Percentiles rank a stretch among this genome's conserved stretches.
Conservation (phyloP, 2,888 invertebrate genomes). For the Trichogramma evanescens region DNA sequence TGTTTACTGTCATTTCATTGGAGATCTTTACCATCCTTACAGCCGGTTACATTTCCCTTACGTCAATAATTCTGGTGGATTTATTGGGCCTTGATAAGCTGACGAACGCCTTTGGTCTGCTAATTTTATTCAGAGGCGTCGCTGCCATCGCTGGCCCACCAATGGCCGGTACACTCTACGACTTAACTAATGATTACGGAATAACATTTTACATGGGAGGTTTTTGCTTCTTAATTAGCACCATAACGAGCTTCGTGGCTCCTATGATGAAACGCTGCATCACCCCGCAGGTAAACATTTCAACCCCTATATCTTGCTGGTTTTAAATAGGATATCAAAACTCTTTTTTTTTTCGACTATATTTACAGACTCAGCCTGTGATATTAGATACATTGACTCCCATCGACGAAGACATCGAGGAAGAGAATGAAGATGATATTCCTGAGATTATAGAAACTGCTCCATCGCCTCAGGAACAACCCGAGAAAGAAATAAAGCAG, state of each 20-base stretch:
- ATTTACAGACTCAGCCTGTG: slow-evolving; percentile 54
- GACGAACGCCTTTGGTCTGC: slow-evolving; percentile 93
- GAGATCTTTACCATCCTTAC: slow-evolving; percentile 26
- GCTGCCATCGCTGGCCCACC: slow-evolving; percentile 85
- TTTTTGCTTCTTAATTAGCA: slow-evolving; percentile 76
- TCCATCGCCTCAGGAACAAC: slow-evolving; percentile 46
- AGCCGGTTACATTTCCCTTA: slow-evolving; percentile 96
- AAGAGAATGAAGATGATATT: slow-evolving; percentile 65
- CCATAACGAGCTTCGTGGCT: slow-evolving; percentile 76
- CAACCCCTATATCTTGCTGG: background rate
- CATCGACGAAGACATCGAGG: slow-evolving; percentile 68
- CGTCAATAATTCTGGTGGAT: slow-evolving; percentile 95
- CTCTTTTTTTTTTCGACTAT: background rate
- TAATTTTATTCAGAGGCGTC: slow-evolving; percentile 91
- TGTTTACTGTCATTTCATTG: background rate
- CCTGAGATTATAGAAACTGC: slow-evolving; percentile 75
- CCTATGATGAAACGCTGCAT: slow-evolving; percentile 61
- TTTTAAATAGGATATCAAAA: background rate
- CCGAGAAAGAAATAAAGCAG: slow-evolving; percentile 56
- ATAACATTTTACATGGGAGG: slow-evolving; percentile 91
- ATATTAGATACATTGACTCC: slow-evolving; percentile 69
- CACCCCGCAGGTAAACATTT: slow-evolving; percentile 38
- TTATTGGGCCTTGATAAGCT: slow-evolving; percentile 89
- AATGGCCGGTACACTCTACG: slow-evolving; percentile 81
- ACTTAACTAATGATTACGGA: slow-evolving; percentile 70